Conservation (phyloP, 2,797 vertebrate species). For the Echiichthys vipera region DNA sequence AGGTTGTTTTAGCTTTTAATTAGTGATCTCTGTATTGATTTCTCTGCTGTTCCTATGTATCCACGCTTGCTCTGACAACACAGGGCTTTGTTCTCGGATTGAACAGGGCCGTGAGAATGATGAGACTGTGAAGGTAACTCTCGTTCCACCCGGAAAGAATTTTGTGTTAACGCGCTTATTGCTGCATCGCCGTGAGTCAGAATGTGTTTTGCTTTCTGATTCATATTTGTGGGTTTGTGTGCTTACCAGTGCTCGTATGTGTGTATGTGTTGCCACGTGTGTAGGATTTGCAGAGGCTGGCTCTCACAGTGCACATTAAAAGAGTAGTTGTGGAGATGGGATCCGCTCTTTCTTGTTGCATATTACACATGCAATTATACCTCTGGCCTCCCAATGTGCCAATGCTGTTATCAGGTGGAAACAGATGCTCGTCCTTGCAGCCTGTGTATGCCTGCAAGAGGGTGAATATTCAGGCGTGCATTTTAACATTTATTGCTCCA, state of each 20-base stretch:
- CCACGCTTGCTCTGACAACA: slow-evolving; percentile 41
- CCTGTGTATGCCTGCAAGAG: slow-evolving; percentile 43
- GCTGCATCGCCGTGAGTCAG: slow-evolving; percentile 23
- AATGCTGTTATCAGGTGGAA: slow-evolving; percentile 78
- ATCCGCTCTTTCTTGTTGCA: slow-evolving; percentile 76
- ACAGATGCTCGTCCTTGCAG: slow-evolving; percentile 70
- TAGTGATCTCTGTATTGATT: slow-evolving; percentile 72
- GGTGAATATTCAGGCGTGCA: slow-evolving; percentile 43
- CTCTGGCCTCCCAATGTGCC: slow-evolving; percentile 71
- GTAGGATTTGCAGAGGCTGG: slow-evolving; percentile 50
- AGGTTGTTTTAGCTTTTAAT: slow-evolving; percentile 62
- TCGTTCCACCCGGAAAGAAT: slow-evolving; percentile 27
- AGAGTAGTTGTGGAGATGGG: slow-evolving; percentile 72
- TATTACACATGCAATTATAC: slow-evolving; percentile 82
- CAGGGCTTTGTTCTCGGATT: slow-evolving; percentile 59
- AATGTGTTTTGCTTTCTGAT: slow-evolving; percentile 28
- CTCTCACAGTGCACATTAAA: slow-evolving; percentile 70
- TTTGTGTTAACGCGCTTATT: slow-evolving; percentile 18
- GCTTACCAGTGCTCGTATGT: slow-evolving; percentile 22
- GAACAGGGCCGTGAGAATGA: slow-evolving; percentile 42
- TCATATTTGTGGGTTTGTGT: slow-evolving; percentile 14
- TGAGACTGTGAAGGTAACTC: slow-evolving; percentile 53
- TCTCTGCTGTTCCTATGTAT: slow-evolving; percentile 46
- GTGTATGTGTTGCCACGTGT: slow-evolving; percentile 52
- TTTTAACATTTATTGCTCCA: slow-evolving; percentile 64